Conservation (phyloP, 2,888 invertebrate genomes). For the Taenaris catops region DNA sequence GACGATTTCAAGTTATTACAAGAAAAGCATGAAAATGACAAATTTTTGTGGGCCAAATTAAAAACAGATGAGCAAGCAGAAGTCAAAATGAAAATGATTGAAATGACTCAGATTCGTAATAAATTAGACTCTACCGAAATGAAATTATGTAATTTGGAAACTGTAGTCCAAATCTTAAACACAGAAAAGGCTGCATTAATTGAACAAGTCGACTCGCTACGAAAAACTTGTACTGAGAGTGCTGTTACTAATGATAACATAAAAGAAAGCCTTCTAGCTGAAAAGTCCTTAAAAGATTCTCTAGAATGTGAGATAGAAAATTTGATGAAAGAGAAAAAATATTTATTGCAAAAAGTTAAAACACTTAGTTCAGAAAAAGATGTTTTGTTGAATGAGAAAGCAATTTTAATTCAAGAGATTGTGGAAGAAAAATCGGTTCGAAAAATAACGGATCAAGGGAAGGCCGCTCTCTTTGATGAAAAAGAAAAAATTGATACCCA, state of each 20-base stretch:
- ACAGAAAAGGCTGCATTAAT: slow-evolving; percentile 15
- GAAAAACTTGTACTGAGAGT: slow-evolving; percentile 19
- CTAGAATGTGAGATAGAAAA: slow-evolving; percentile 29
- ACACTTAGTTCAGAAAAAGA: slow-evolving; percentile 30
- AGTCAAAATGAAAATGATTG: slow-evolving; percentile 31
- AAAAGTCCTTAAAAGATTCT: slow-evolving; percentile 20
- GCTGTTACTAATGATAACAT: slow-evolving; percentile 18
- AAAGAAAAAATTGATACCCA: slow-evolving; percentile 23
- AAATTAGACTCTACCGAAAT: slow-evolving; percentile 20
- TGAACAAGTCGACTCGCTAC: slow-evolving; percentile 13
- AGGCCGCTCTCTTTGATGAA: slow-evolving; percentile 23
- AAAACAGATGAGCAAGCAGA: slow-evolving; percentile 33
- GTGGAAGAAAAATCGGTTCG: slow-evolving; percentile 31
- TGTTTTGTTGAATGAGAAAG: slow-evolving; percentile 28
- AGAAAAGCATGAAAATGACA: slow-evolving; percentile 35
- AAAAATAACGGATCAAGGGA: slow-evolving; percentile 27
- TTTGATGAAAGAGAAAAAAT: slow-evolving; percentile 25
- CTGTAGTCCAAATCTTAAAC: slow-evolving; percentile 14
- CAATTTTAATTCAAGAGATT: slow-evolving; percentile 25
- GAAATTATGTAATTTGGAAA: slow-evolving; percentile 21
- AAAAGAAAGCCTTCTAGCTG: slow-evolving; percentile 17
- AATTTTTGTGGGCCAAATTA: slow-evolving; percentile 34
- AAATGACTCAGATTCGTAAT: slow-evolving; percentile 28
- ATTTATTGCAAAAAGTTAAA: slow-evolving; percentile 15
- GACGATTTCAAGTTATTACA: slow-evolving; percentile 32